Conservation (phyloP, 2,888 invertebrate species). For the Drosophila anceps region DNA sequence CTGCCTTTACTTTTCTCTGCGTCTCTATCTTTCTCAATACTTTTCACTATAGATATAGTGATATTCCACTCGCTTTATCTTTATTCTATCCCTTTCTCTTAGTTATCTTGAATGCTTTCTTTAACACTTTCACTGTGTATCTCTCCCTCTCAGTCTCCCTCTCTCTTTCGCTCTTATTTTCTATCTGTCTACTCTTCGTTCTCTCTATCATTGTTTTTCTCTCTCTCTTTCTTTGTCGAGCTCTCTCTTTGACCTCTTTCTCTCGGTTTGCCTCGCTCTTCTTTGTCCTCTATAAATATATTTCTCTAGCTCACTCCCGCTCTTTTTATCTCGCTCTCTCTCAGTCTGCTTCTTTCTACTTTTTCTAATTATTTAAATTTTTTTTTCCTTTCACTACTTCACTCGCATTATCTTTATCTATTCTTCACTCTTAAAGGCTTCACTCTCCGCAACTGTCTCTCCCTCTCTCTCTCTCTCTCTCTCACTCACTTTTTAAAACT, state of each 20-base stretch:
- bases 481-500: conserved; percentile 3
- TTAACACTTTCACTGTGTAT: background rate
- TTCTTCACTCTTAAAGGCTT: background rate
- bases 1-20: background rate
- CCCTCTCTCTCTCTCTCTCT: background rate
- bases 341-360: no score
- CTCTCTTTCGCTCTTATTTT: background rate
- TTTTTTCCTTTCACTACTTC: background rate
- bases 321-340: no score
- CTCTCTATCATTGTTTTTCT: background rate
- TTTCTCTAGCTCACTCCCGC: no score
- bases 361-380: no score
- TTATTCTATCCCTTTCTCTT: no score
- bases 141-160: background rate
- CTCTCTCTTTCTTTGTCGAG: background rate
- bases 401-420: background rate
- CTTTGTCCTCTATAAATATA: no score
- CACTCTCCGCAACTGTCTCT: background rate
- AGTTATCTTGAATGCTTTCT: background rate
- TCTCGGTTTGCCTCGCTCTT: no score
- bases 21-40: background rate
- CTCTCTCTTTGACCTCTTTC: no score
- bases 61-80: no score
- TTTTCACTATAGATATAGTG: no score
- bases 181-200: background rate